These are phyloP conservation scores for Fragum whitleyi DNA, from an alignment of 2,888 invertebrate species.

Conservation along the genomic window DNA sequence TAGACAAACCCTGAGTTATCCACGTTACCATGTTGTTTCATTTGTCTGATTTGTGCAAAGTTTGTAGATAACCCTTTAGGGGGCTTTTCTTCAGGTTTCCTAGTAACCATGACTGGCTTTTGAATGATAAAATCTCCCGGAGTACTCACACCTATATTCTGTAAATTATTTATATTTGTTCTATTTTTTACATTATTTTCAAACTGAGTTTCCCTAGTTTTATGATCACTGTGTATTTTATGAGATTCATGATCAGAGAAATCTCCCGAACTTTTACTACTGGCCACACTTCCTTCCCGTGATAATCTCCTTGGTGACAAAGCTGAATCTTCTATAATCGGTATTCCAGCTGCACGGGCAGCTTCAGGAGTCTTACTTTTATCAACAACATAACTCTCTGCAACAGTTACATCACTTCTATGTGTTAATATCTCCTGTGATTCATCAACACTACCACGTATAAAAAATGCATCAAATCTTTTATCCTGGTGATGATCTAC, in stretches of 20 bases:
- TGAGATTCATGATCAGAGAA: constrained; percentile 83
- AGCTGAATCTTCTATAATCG: constrained; percentile 71
- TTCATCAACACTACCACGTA: constrained; percentile 54
- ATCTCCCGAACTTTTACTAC: constrained; percentile 81
- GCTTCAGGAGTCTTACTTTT: constrained; percentile 73
- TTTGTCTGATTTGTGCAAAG: constrained; percentile 90
- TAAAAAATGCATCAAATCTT: constrained; percentile 62
- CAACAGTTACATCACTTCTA: constrained; percentile 56
- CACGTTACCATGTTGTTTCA: constrained; percentile 83
- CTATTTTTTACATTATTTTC: constrained; percentile 15
- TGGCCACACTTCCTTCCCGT: constrained; percentile 78
- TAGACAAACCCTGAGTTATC: constrained; percentile 85
- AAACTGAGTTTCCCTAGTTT: constrained; percentile 71
- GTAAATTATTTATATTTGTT: constrained; percentile 18
- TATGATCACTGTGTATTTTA: constrained; percentile 82
- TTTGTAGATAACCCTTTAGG: constrained; percentile 86
- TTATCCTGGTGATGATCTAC: constrained; percentile 14
- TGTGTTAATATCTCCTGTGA: constrained; percentile 42
- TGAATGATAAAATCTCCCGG: constrained; percentile 57
- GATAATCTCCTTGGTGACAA: constrained; percentile 58
- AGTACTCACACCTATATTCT: constrained; percentile 27
- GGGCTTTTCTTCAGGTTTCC: constrained; percentile 43
- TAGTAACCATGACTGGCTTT: constrained; percentile 62
- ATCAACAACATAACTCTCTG: constrained; percentile 77
- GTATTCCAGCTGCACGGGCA: constrained; percentile 82